These are phyloP conservation scores for Tineola bisselliella DNA, from an alignment of 2,888 invertebrate genomes.

Conservation along the genomic window DNA sequence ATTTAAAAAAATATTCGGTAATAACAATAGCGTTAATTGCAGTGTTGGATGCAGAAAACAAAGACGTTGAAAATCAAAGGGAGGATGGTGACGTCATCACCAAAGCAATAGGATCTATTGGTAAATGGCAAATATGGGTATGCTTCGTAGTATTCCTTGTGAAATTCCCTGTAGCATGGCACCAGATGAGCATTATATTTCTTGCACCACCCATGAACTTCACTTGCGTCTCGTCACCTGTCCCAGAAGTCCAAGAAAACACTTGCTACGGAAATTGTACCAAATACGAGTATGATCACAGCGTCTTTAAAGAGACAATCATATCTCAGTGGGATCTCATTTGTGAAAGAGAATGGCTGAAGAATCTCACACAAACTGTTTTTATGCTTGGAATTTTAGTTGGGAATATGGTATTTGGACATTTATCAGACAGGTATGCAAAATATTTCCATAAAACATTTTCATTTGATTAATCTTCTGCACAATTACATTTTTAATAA, in stretches of 20 bases:
- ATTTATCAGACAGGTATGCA: conserved; percentile 77
- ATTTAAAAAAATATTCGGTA: no score
- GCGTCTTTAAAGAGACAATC: conserved; percentile 76
- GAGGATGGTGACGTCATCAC: conserved; percentile 70
- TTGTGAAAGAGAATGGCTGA: conserved; percentile 72
- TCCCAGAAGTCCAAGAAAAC: conserved; percentile 43
- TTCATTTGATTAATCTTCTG: no score
- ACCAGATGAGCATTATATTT: conserved; percentile 81
- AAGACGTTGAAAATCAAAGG: conserved; percentile 36
- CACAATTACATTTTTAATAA: no score
- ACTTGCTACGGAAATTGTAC: conserved; percentile 66
- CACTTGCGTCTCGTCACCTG: conserved; percentile 46
- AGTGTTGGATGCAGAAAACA: conserved; percentile 25
- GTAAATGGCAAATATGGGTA: conserved; percentile 79
- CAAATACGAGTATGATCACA: conserved; percentile 69
- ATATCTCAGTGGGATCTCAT: conserved; percentile 80
- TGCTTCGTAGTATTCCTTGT: conserved; percentile 74
- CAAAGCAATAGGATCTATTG: conserved; percentile 75
- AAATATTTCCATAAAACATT: no score
- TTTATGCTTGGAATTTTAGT: conserved; percentile 82
- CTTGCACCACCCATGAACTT: conserved; percentile 74
- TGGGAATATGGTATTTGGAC: conserved; percentile 79
- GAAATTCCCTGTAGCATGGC: conserved; percentile 84
- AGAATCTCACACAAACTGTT: conserved; percentile 78
- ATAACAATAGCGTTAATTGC: not conserved